These are phyloP conservation scores for Etheostoma spectabile DNA, from an alignment of 2,113 vertebrate species.

Conservation along the genomic window DNA sequence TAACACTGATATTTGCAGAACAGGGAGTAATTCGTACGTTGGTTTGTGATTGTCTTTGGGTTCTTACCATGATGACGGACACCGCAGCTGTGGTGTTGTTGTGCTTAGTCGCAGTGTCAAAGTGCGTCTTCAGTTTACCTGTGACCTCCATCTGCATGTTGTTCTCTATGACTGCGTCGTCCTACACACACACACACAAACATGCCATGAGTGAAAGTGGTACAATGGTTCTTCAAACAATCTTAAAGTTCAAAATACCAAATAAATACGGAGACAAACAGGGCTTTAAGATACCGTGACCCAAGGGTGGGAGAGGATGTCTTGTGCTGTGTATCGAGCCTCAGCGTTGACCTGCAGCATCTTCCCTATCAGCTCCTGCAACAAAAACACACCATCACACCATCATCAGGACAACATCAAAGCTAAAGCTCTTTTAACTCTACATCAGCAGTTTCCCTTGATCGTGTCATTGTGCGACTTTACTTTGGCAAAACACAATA, in stretches of 20 bases:
- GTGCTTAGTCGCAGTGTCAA: conserved; percentile 91
- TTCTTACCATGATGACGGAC: conserved; percentile 95
- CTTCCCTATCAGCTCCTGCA: conserved; percentile 93
- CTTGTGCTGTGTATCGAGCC: conserved; percentile 91
- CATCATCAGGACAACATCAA: background rate
- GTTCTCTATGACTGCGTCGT: conserved; percentile 90
- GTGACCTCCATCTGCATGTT: conserved; percentile 96
- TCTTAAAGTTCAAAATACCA: background rate
- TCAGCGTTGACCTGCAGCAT: conserved; percentile 95
- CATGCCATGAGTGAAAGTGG: background rate
- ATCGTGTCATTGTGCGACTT: background rate
- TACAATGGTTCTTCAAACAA: background rate
- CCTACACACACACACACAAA: conserved; percentile 78
- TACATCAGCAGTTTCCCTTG: background rate
- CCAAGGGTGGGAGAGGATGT: conserved; percentile 95
- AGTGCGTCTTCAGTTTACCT: conserved; percentile 98
- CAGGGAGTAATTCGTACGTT: too few species aligned
- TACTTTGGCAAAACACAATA: background rate
- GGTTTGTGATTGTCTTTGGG: conserved; percentile 5
- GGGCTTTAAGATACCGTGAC: conserved; percentile 87
- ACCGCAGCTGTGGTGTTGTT: conserved; percentile 90
- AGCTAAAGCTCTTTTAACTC: too few species aligned
- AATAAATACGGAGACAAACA: conserved; percentile 1
- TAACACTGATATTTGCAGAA: background rate
- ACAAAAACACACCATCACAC: conserved; percentile 33